Evolutionary conservation across 2,888 invertebrate genomes (phyloP).

Genomic region (Drosophila kanekoi): DNA sequence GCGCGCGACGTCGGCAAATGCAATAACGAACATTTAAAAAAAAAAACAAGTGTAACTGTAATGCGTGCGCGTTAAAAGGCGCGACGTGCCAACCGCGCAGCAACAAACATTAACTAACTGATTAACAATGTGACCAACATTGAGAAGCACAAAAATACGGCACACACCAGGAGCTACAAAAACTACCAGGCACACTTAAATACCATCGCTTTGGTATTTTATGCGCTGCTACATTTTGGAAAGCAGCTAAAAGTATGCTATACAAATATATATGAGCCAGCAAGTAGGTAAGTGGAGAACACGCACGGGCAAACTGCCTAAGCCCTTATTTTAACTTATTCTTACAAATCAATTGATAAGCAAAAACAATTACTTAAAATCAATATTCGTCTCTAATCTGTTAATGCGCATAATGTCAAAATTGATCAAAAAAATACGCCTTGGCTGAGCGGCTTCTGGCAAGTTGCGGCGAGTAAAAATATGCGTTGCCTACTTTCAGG

Average conservation of each 20-base stretch:
- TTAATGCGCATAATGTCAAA: too few relatives aligned
- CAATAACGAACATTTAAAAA: slow-evolving; percentile 40
- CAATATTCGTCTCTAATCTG: too few relatives aligned
- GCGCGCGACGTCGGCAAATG: slow-evolving; percentile 47
- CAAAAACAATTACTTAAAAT: too few relatives aligned
- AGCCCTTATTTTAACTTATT: too few relatives aligned
- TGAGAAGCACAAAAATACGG: neutral
- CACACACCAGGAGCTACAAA: neutral
- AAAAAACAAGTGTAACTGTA: slow-evolving; percentile 34
- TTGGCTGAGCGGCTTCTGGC: too few relatives aligned
- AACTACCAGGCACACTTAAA: slow-evolving; percentile 11
- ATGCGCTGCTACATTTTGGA: neutral
- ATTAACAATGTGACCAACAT: slow-evolving; percentile 38
- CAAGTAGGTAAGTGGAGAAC: too few relatives aligned
- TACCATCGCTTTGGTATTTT: slow-evolving; percentile 19
- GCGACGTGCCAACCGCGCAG: slow-evolving; percentile 56
- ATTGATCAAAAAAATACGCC: too few relatives aligned
- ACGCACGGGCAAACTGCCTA: too few relatives aligned
- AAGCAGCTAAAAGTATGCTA: slow-evolving; percentile 22
- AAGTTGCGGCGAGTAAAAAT: neutral
- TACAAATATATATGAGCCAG: neutral
- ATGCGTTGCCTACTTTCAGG: slow-evolving; percentile 8
- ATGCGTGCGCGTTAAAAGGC: slow-evolving; percentile 43
- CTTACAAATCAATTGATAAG: too few relatives aligned
- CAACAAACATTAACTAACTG: slow-evolving; percentile 51